phyloP scores from a whole-genome alignment of 2,888 invertebrate species.

The Prosapia bicincta region DNA sequence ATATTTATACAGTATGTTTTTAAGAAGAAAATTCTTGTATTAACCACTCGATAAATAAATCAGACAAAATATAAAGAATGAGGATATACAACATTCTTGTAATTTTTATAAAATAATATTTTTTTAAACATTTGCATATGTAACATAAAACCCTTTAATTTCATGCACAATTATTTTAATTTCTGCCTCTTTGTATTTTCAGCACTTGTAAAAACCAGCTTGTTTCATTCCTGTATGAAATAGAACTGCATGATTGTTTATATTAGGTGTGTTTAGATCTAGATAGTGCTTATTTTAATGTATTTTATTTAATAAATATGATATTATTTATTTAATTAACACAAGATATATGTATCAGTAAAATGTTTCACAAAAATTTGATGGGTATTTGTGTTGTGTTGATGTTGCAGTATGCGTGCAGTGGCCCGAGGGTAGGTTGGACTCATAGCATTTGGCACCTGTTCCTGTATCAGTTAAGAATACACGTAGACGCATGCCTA shows the following conservation, averaged over 20 bases:
- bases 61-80: no score
- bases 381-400: constrained; percentile 36
- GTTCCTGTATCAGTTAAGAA: constrained; percentile 5
- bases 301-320: background rate
- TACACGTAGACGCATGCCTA: background rate
- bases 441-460: constrained; percentile 18
- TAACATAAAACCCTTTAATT: no score
- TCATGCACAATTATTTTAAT: background rate
- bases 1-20: no score
- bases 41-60: no score
- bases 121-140: no score
- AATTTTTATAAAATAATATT: no score
- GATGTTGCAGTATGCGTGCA: constrained; percentile 84
- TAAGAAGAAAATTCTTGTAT: no score
- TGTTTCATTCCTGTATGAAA: background rate
- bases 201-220: background rate
- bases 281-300: background rate
- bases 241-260: background rate
- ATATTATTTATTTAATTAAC: background rate
- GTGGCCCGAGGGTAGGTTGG: constrained; percentile 81
- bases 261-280: background rate
- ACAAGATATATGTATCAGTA: background rate
- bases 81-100: no score
- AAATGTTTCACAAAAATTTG: background rate
- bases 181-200: background rate